Evolutionary conservation across 2,113 vertebrate species (phyloP).

Genomic region (Halcyon malimbica): DNA sequence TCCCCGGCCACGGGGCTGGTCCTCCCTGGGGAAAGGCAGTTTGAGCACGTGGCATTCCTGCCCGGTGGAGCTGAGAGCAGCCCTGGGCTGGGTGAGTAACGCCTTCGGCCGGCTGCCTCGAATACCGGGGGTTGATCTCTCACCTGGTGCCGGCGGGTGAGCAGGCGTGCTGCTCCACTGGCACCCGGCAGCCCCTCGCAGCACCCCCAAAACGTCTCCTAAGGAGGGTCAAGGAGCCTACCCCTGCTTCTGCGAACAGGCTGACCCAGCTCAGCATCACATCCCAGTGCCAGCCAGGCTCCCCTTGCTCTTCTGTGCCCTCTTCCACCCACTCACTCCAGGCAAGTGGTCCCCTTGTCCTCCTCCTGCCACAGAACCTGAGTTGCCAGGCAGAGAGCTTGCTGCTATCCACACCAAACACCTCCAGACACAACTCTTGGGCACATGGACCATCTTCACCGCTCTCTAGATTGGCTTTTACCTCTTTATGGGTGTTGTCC

Average conservation of each 20-base stretch:
- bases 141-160: background rate
- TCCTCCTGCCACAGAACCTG: background rate
- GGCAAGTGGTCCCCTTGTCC: background rate
- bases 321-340: background rate
- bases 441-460: background rate
- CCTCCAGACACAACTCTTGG: background rate
- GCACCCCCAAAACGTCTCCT: background rate
- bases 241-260: rapidly evolving
- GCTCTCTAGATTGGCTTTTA: background rate
- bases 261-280: background rate
- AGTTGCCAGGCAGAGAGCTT: background rate
- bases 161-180: background rate
- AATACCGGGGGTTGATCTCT: background rate
- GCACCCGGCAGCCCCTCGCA: background rate
- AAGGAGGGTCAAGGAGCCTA: background rate
- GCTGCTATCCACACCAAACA: background rate
- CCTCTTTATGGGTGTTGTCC: background rate
- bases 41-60: background rate
- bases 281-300: background rate
- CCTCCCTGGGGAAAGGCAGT: background rate
- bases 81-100: background rate
- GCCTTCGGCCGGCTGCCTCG: background rate
- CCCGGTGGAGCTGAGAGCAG: background rate
- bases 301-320: background rate
- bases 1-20: background rate